These are phyloP conservation scores for Athetis lepigone DNA, from an alignment of 2,888 invertebrate species.

Conservation along the genomic window DNA sequence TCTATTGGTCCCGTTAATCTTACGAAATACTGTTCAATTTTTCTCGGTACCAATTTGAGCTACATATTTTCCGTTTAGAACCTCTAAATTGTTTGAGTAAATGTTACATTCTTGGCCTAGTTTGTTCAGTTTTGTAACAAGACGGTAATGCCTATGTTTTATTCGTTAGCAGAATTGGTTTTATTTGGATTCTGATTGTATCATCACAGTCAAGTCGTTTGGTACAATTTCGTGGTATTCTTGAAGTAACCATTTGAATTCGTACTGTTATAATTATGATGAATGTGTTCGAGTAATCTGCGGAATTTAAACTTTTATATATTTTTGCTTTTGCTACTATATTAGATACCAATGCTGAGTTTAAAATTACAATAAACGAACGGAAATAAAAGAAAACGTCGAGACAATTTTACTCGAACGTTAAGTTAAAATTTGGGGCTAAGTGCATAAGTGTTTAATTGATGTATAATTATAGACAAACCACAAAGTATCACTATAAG, in stretches of 20 bases:
- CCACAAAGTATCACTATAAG: too few relatives aligned
- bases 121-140: slow-evolving; percentile 2
- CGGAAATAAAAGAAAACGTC: too few relatives aligned
- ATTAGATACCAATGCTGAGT: too few relatives aligned
- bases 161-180: slow-evolving; percentile 1
- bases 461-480: too few relatives aligned
- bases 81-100: slow-evolving; percentile 36
- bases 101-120: slow-evolving; percentile 40
- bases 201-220: background rate
- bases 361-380: too few relatives aligned
- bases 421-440: too few relatives aligned
- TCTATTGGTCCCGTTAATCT: slow-evolving; percentile 24
- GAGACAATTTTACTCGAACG: too few relatives aligned
- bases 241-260: slow-evolving; percentile 7
- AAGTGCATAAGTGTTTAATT: too few relatives aligned
- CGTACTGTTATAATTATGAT: background rate
- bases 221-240: background rate
- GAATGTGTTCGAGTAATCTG: too few relatives aligned
- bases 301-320: too few relatives aligned
- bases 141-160: background rate
- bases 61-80: slow-evolving; percentile 36
- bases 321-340: too few relatives aligned
- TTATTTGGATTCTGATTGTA: slow-evolving; percentile 12
- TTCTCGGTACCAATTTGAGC: slow-evolving; percentile 30
- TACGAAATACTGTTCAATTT: slow-evolving; percentile 24